Percentiles rank a stretch among this genome's conserved stretches.
These are phyloP conservation scores for Rhizomys pruinosus DNA, from an alignment of 2,113 vertebrate species.

Conservation along the genomic window DNA sequence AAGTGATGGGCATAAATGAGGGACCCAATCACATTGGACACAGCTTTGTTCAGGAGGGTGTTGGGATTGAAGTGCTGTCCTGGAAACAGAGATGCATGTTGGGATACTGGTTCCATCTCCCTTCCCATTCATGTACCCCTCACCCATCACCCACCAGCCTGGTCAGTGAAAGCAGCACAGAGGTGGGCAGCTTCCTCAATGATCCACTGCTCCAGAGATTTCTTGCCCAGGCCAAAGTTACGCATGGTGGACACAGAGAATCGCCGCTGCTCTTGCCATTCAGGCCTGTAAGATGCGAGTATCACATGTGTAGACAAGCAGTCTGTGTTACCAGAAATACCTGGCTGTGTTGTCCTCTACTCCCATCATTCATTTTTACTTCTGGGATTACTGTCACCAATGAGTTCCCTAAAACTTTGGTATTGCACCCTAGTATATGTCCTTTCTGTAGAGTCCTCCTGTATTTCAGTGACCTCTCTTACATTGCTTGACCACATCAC, in stretches of 20 bases:
- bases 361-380: too few relatives aligned
- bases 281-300: fast-evolving
- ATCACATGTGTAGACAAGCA: neutral
- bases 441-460: too few relatives aligned
- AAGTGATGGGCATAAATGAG: neutral
- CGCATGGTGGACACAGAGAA: neutral
- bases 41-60: neutral
- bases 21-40: neutral
- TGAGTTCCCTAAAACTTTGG: too few relatives aligned
- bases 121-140: too few relatives aligned
- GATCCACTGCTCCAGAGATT: neutral
- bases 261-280: neutral
- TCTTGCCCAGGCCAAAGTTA: neutral
- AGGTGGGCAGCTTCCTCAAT: neutral
- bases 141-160: neutral
- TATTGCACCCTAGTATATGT: too few relatives aligned
- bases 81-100: neutral
- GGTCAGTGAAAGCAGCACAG: neutral
- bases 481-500: neutral
- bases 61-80: neutral
- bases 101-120: fast-evolving
- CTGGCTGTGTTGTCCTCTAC: neutral
- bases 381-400: too few relatives aligned
- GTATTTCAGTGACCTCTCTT: too few relatives aligned
- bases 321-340: neutral